Conservation (phyloP, 2,113 vertebrate genomes). For the Paradisaea rubra region DNA sequence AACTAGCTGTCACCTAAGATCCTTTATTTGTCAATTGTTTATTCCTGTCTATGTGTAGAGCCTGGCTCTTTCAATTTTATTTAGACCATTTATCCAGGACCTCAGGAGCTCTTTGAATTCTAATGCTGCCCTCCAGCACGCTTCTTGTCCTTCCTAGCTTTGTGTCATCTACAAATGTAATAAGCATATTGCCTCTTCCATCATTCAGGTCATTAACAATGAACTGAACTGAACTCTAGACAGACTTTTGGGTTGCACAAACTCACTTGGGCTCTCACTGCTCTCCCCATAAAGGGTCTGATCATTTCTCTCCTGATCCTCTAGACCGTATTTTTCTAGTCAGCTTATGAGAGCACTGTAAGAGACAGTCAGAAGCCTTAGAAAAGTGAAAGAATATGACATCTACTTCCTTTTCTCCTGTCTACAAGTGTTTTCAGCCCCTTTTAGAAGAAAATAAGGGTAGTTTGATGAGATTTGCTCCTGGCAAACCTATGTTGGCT, state of each 20-base stretch:
- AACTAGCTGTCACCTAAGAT: neutral
- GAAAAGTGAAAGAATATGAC: neutral
- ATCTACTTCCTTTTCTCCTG: neutral
- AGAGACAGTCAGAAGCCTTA: neutral
- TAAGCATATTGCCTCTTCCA: neutral
- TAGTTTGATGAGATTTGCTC: neutral
- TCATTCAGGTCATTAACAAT: slow-evolving; percentile 1
- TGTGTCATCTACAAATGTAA: slow-evolving; percentile 2
- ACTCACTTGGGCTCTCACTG: neutral
- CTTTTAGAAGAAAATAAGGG: neutral
- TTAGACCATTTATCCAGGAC: slow-evolving; percentile 36
- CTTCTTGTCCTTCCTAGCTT: neutral
- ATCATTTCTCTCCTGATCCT: neutral
- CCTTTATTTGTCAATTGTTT: slow-evolving; percentile 14
- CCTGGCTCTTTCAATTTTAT: slow-evolving; percentile 23
- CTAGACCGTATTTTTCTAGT: neutral
- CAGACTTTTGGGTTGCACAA: neutral
- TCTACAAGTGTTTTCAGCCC: neutral
- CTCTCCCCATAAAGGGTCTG: neutral
- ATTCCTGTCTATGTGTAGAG: neutral
- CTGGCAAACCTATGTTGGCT: neutral
- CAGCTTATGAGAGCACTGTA: neutral
- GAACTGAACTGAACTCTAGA: neutral
- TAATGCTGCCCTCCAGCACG: slow-evolving; percentile 24
- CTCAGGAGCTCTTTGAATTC: slow-evolving; percentile 33